Evolutionary conservation across 2,888 invertebrate genomes (phyloP).

Genomic region (Cylloceria caligata): DNA sequence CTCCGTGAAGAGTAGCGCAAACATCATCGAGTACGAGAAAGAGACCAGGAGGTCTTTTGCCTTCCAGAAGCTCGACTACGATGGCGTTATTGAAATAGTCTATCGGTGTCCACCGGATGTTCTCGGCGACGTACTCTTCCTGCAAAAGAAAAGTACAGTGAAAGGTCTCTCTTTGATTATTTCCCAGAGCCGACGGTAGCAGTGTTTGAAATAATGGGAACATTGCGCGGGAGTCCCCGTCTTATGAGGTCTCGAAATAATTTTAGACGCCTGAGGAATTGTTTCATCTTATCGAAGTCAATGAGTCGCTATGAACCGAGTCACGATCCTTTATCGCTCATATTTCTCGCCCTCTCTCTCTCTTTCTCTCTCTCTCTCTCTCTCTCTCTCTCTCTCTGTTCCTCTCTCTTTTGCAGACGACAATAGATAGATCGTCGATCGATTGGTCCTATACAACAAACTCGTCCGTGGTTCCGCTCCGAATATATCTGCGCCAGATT

Average conservation of each 20-base stretch:
- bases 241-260: constrained; percentile 24
- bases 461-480: constrained; percentile 47
- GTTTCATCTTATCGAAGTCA: neutral
- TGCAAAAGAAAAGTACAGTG: constrained; percentile 75
- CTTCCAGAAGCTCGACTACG: constrained; percentile 89
- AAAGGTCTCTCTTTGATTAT: constrained; percentile 15
- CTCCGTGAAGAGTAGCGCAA: constrained; percentile 89
- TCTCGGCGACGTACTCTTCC: constrained; percentile 89
- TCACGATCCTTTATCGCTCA: no score
- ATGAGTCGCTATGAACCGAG: neutral
- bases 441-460: neutral
- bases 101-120: constrained; percentile 89
- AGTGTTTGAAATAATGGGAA: constrained; percentile 7
- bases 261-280: neutral
- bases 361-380: constrained; percentile 5
- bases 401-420: constrained; percentile 13
- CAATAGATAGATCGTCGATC: constrained; percentile 4
- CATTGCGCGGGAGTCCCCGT: neutral
- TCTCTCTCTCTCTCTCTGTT: neutral
- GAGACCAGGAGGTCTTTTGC: constrained; percentile 87
- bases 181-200: neutral
- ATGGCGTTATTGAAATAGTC: constrained; percentile 89
- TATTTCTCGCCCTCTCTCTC: neutral
- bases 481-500: constrained; percentile 36
- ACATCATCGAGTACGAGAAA: constrained; percentile 89